Evolutionary conservation across 2,113 vertebrate species (phyloP).

Genomic region (Rhineura floridana): DNA sequence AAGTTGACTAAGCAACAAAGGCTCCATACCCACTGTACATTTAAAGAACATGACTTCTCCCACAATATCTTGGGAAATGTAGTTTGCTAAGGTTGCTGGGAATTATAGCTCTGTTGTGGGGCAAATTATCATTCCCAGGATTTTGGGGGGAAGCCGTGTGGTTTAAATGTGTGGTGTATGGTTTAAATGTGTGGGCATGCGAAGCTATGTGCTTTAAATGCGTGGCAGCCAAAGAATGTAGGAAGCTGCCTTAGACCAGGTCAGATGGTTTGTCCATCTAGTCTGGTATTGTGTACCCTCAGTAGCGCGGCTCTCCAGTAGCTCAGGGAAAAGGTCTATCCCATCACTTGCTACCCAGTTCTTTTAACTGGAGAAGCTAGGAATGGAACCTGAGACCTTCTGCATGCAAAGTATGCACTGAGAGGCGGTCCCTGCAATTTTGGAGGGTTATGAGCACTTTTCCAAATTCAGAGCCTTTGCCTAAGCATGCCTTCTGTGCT

Average conservation of each 20-base stretch:
- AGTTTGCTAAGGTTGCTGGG: too few species aligned
- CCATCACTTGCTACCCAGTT: neutral
- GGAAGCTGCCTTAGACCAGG: neutral
- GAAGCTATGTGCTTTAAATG: too few species aligned
- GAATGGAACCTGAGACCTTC: neutral
- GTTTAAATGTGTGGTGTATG: too few species aligned
- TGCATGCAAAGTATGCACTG: neutral
- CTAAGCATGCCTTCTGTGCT: conserved; percentile 8
- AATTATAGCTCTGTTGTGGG: too few species aligned
- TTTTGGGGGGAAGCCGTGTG: too few species aligned
- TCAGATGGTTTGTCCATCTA: neutral
- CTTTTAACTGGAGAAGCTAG: neutral
- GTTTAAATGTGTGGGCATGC: too few species aligned
- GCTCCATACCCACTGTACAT: too few species aligned
- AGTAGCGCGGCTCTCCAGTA: neutral
- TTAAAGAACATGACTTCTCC: too few species aligned
- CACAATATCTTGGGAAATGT: too few species aligned
- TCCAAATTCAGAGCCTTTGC: conserved; percentile 30
- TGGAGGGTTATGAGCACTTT: conserved; percentile 27
- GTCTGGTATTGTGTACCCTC: neutral
- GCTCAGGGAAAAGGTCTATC: neutral
- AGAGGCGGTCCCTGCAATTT: neutral
- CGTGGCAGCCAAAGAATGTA: neutral
- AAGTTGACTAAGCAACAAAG: conserved; percentile 62
- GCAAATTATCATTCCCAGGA: too few species aligned